phyloP scores from a whole-genome alignment of 1,140 invertebrate genomes.

The Sycophaga agraensis region DNA sequence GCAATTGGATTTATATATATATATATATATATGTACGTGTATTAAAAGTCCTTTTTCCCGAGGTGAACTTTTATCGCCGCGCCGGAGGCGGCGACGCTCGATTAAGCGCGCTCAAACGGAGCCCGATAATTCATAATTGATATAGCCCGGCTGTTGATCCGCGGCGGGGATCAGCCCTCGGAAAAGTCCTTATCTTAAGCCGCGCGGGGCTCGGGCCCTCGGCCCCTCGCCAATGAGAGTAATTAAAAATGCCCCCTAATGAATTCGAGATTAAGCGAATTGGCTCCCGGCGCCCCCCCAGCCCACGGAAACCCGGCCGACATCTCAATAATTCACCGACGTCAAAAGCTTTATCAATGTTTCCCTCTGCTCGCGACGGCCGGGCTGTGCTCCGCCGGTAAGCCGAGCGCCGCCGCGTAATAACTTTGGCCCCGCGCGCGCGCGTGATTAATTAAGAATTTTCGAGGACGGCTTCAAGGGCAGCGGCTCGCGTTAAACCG shows the following conservation, averaged over 20 bases:
- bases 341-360: slow-evolving; percentile 2
- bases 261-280: slow-evolving; percentile 16
- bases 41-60: too few relatives aligned
- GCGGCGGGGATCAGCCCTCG: background rate
- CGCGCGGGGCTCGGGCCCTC: too few relatives aligned
- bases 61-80: too few relatives aligned
- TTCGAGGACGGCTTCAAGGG: too few relatives aligned
- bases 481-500: too few relatives aligned
- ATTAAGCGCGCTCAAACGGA: slow-evolving; percentile 9
- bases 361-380: background rate
- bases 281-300: background rate
- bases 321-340: slow-evolving; percentile 7
- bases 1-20: too few relatives aligned
- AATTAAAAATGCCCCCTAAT: slow-evolving; percentile 24
- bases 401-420: too few relatives aligned
- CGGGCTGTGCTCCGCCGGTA: too few relatives aligned
- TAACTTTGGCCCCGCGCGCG: too few relatives aligned
- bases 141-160: slow-evolving; percentile 14
- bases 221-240: slow-evolving; percentile 3
- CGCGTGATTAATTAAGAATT: too few relatives aligned
- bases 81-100: background rate
- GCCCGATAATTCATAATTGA: slow-evolving; percentile 14
- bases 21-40: too few relatives aligned
- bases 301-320: background rate
- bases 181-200: slow-evolving; percentile 18